Evolutionary conservation across 2,888 invertebrate genomes (phyloP).

Genomic region (Meandrusa payeni): DNA sequence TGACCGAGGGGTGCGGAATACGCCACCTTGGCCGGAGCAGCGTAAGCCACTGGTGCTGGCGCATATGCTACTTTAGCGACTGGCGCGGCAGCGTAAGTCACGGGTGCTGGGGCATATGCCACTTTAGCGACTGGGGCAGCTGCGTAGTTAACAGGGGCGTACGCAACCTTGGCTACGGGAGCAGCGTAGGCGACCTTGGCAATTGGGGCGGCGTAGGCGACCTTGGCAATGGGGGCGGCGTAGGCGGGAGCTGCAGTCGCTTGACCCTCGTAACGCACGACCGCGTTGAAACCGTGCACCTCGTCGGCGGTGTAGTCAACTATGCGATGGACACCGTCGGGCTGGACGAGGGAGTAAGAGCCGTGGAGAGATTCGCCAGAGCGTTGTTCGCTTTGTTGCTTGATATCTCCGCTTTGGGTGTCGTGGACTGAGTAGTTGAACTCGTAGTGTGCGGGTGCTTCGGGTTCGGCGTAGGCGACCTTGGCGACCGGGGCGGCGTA

Average conservation of each 20-base stretch:
- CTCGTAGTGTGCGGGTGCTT: slow-evolving; percentile 65
- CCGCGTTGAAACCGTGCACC: slow-evolving; percentile 68
- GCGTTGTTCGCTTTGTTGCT: slow-evolving; percentile 69
- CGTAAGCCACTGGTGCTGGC: slow-evolving; percentile 41
- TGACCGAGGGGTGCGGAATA: slow-evolving; percentile 42
- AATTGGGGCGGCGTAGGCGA: slow-evolving; percentile 35
- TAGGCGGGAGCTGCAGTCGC: slow-evolving; percentile 39
- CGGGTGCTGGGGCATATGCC: slow-evolving; percentile 38
- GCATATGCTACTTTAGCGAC: slow-evolving; percentile 40
- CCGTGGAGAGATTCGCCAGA: slow-evolving; percentile 67
- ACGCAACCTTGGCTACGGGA: slow-evolving; percentile 37
- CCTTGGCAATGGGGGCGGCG: slow-evolving; percentile 27
- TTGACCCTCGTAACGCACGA: slow-evolving; percentile 68
- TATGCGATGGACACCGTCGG: slow-evolving; percentile 67
- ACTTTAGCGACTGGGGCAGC: slow-evolving; percentile 38
- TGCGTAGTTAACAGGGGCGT: no score
- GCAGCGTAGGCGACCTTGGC: slow-evolving; percentile 41
- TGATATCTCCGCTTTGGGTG: slow-evolving; percentile 65
- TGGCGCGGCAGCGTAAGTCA: slow-evolving; percentile 34
- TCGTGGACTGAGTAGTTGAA: slow-evolving; percentile 71
- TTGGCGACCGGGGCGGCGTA: slow-evolving; percentile 47
- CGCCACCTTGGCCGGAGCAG: slow-evolving; percentile 38
- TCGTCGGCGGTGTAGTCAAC: slow-evolving; percentile 71
- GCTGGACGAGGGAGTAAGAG: slow-evolving; percentile 72
- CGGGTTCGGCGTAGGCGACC: slow-evolving; percentile 53